Evolutionary conservation across 2,797 vertebrate species (phyloP).

Genomic region (Parauchenoglanis ngamensis): DNA sequence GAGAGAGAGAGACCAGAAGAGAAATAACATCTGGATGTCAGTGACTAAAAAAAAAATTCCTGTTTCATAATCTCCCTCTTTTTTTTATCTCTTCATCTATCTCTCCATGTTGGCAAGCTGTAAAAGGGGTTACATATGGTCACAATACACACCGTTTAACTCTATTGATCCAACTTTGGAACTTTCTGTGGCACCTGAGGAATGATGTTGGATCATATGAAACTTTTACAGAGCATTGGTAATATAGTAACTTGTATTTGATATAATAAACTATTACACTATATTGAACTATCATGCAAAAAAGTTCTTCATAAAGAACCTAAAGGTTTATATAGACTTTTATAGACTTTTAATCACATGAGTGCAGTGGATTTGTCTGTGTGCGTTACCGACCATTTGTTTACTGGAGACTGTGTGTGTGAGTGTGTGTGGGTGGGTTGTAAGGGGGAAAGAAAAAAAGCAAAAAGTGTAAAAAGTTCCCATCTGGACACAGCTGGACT

Average conservation of each 20-base stretch:
- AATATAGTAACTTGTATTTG: not conserved
- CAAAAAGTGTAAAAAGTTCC: conserved; percentile 33
- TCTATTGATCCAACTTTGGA: not conserved
- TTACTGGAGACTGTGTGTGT: not conserved
- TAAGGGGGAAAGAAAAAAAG: not conserved
- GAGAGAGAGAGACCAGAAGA: conserved; percentile 44
- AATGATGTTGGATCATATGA: not conserved
- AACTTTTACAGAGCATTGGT: not conserved
- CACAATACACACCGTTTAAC: not conserved
- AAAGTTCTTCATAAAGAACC: not conserved
- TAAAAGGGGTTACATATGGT: conserved; percentile 10
- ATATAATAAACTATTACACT: not conserved
- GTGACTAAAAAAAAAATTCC: conserved; percentile 61
- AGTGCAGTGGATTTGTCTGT: not conserved
- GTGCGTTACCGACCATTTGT: not conserved
- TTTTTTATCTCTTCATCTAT: conserved; percentile 34
- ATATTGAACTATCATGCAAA: not conserved
- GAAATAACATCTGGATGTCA: conserved; percentile 75
- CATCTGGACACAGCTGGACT: conserved; percentile 68
- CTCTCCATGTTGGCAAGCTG: conserved; percentile 5
- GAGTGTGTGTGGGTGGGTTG: conserved; percentile 34
- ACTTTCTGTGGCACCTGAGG: not conserved
- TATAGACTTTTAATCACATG: conserved; percentile 33
- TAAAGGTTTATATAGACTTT: conserved; percentile 6
- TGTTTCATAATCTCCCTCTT: conserved; percentile 34